Evolutionary conservation across 64 coral and sea anemone genomes (phyloP).

Genomic region (Orbicella faveolata): DNA sequence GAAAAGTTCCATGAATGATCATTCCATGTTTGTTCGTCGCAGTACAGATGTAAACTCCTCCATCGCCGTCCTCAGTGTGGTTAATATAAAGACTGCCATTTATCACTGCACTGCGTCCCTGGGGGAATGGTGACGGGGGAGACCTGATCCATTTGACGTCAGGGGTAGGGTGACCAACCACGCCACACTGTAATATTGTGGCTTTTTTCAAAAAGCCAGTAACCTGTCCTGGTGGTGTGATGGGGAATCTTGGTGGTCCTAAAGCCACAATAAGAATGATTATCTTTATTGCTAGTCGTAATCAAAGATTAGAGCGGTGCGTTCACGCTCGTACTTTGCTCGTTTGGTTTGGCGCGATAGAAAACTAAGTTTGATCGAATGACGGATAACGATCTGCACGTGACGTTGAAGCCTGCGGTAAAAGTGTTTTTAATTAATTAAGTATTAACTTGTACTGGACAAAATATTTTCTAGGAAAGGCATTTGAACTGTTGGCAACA

Average conservation of each 20-base stretch:
- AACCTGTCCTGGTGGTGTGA: neutral
- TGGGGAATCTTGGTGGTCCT: constrained; percentile 49
- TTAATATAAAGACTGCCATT: constrained; percentile 21
- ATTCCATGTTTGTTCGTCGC: constrained; percentile 50
- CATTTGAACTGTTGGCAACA: no score
- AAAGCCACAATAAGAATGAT: neutral
- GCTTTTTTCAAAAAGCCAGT: neutral
- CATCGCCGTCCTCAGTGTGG: neutral
- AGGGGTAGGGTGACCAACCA: constrained; percentile 34
- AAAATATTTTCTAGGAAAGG: no score
- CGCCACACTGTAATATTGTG: constrained; percentile 38
- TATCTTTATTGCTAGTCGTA: no score
- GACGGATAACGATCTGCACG: no score
- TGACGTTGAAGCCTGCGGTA: no score
- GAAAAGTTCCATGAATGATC: constrained; percentile 31
- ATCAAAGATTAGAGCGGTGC: no score
- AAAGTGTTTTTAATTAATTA: no score
- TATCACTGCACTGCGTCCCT: constrained; percentile 2
- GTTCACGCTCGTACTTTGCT: no score
- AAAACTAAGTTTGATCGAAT: no score
- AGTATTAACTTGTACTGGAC: no score
- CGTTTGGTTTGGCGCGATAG: no score
- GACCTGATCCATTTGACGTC: constrained; percentile 43
- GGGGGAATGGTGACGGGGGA: constrained; percentile 32
- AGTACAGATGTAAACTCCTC: constrained; percentile 45